These are phyloP conservation scores for Suricata suricatta DNA, from an alignment of 2,113 vertebrate species.

Conservation along the genomic window DNA sequence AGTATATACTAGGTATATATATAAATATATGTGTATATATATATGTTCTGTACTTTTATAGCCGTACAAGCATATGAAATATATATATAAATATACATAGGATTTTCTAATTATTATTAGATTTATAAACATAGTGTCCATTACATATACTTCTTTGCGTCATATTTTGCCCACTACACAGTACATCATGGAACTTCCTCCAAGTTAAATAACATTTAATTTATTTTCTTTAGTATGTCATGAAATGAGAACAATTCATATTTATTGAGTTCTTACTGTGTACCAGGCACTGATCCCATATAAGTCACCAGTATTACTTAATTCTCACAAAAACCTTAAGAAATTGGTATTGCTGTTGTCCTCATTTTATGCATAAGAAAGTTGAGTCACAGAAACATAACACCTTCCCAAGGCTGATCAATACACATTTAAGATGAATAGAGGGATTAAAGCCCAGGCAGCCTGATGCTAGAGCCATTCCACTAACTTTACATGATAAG, in stretches of 20 bases:
- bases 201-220: not conserved
- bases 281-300: not conserved
- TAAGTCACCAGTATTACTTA: not conserved
- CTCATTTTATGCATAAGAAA: not conserved
- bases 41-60: not conserved
- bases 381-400: not conserved
- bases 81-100: not conserved
- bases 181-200: not conserved
- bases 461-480: not conserved
- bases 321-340: not conserved
- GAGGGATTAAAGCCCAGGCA: not conserved
- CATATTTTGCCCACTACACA: not conserved
- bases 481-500: not conserved
- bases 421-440: not conserved
- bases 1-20: no score
- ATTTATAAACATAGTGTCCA: not conserved
- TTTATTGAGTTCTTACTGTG: not conserved
- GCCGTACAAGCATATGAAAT: not conserved
- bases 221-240: not conserved
- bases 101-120: not conserved
- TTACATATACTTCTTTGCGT: not conserved
- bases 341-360: not conserved
- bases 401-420: not conserved
- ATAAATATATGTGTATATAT: no score
- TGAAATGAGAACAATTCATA: not conserved